phyloP scores from a whole-genome alignment of 2,888 invertebrate genomes.

The Papilio elwesi region DNA sequence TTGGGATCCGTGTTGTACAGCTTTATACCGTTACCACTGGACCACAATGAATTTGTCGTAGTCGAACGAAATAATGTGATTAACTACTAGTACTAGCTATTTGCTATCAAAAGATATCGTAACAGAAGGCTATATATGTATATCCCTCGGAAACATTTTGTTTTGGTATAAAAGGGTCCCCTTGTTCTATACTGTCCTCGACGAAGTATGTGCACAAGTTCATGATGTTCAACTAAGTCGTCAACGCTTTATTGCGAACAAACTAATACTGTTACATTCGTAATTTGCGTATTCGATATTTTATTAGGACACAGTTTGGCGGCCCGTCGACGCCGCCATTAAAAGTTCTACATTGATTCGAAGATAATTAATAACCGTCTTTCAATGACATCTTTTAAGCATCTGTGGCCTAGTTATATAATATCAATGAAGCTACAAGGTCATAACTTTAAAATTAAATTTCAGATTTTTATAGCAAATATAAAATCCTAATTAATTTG shows the following conservation, averaged over 20 bases:
- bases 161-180: too few species aligned
- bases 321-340: background rate
- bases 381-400: constrained; percentile 31
- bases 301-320: background rate
- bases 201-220: too few species aligned
- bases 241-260: background rate
- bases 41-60: too few species aligned
- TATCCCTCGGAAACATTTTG: too few species aligned
- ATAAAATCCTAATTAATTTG: constrained; percentile 4
- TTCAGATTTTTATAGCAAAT: background rate
- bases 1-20: too few species aligned
- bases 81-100: too few species aligned
- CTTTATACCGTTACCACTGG: too few species aligned
- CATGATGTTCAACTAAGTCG: too few species aligned
- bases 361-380: constrained; percentile 24
- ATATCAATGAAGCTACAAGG: constrained; percentile 33
- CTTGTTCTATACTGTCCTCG: too few species aligned
- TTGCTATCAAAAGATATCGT: too few species aligned
- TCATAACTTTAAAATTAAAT: background rate
- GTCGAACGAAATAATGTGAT: too few species aligned
- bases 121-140: too few species aligned
- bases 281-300: background rate
- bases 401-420: constrained; percentile 25
- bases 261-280: background rate
- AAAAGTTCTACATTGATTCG: constrained; percentile 6